Conservation (phyloP, 2,113 vertebrate genomes). For the Chionodraco myersi region DNA sequence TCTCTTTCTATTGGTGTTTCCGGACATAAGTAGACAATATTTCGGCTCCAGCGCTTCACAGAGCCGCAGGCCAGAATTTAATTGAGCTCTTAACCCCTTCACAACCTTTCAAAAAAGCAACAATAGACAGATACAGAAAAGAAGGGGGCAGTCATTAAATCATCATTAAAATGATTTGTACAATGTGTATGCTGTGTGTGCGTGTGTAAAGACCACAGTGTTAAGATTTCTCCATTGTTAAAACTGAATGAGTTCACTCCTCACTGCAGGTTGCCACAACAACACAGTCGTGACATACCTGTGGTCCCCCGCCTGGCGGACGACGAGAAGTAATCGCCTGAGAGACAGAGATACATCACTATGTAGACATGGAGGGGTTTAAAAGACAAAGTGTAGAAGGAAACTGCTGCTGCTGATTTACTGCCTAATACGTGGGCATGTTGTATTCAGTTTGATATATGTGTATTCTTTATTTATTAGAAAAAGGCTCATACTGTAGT, state of each 20-base stretch:
- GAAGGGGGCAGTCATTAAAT: background rate
- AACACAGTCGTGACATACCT: conserved; percentile 63
- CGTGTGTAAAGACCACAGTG: conserved; percentile 9
- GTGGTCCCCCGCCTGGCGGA: conserved; percentile 25
- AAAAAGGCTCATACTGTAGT: background rate
- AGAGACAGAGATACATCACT: background rate
- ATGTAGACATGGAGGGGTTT: background rate
- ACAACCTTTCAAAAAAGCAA: conserved; percentile 31
- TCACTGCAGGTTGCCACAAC: conserved; percentile 62
- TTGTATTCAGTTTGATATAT: background rate
- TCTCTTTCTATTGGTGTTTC: conserved; percentile 4
- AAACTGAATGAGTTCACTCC: conserved; percentile 29
- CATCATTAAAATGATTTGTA: background rate
- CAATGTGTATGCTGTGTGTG: background rate
- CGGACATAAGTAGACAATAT: conserved; percentile 28
- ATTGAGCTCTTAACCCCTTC: conserved; percentile 21
- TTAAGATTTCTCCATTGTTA: conserved; percentile 41
- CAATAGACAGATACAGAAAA: background rate
- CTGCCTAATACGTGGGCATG: background rate
- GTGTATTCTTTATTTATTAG: no score
- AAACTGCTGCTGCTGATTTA: background rate
- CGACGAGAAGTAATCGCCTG: conserved; percentile 9
- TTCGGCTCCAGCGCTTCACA: conserved; percentile 8
- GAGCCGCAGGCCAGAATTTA: conserved; percentile 24
- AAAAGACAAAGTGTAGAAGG: background rate